Evolutionary conservation across 35 echinoderm and acorn worm genomes (phyloP), one percentile per base, ranked within the genome.

Genomic region (Apostichopus parvimensis): DNA sequence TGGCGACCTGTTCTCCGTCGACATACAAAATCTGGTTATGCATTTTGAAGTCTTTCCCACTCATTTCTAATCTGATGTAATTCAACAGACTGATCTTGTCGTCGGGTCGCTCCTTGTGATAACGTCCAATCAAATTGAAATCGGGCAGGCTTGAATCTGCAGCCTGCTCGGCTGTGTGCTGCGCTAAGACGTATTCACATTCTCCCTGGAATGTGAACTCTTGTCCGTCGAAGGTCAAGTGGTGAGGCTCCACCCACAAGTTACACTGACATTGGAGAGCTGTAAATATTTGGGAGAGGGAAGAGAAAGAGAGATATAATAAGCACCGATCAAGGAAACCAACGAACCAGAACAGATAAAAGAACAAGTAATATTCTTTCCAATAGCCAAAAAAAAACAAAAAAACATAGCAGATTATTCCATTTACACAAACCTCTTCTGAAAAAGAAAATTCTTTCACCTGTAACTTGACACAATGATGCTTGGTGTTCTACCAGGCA

Each of bases 171-270:
- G 28, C 28, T 34, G 28, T 34, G 28, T 34, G 28, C 28, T 34
- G 28, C 28, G 28, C 28, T 34, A 34, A 34, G 28, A 34, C 28
- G 28, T 34, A 34, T 34, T 34, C 77, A 79, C 77, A 79, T 25
- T 79, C 77, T 25, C 77, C 77, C n/a, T 79, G 77, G 77, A 79
- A 79, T 6, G 77, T 79, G 28, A 79, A 79, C 77, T 25, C 28
- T 22, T 52, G 20, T 79, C 77, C 77, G 21, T 79, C 77, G 0
- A 79, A 79, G 8, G 77, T 78, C 20, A 20, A 23, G 20, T 78
- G 77, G 20, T 78, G 28, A 34, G 28, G 28, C 28, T 34, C 28
- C 28, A 34, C 28, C 28, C 28, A 34, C 28, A 34, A 34, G 1
- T 34, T 78, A 78, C 77, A 78, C 18, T 78, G 8, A 78, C 77